Base-by-base conservation (phyloP, 2,113 vertebrate species). In the Pogona vitticeps region DNA sequence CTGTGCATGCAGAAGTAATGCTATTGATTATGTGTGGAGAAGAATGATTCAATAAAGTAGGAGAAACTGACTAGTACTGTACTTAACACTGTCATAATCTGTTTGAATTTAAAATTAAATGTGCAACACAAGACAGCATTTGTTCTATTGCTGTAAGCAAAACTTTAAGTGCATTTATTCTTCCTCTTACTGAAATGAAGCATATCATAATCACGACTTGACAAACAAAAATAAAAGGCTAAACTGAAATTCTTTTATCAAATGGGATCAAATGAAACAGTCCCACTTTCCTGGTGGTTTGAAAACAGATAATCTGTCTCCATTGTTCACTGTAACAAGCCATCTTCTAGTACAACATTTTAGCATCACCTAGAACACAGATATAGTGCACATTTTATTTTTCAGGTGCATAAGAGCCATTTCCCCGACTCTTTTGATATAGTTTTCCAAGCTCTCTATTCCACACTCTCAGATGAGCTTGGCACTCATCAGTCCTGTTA, bases 121-220 rank as follows among this genome's bases (percentile, higher is more conserved):
- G 83, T 72, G 31, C 87, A 88, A 82, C 14, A n/a, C 77, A 63
- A 28, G 21, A 65, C 8, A 79, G 83, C 87, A 93, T 90, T 93
- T 91, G 88, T 76, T 88, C n/a, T 81, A 38, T 67, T 76, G 76
- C 40, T 76, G 31, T 38, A 65, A 58, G n/a, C 61, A 75, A 56
- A 68, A 91, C 90, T 89, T 93, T 91, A 92, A 93, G 93, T 91
- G 86, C 90, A 95, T 85, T 93, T 93, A 87, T 81, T 86, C 83
- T 46, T 23, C 31, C 14, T 73, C 79, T 85, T 21, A 23, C 90
- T 90, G 88, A 93, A 94, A 93, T 90, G 77, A 83, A 91, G 65
- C 59, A 87, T 36, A 26, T 78, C 71, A 82, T 91, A 92, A 85
- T 93, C 71, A 82, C 73, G 76, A 75, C 76, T 91, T 91, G 89